Evolutionary conservation across 2,888 invertebrate genomes (phyloP), one percentile per base, ranked within the genome.

Genomic region (Phrixothrix hirtus): DNA sequence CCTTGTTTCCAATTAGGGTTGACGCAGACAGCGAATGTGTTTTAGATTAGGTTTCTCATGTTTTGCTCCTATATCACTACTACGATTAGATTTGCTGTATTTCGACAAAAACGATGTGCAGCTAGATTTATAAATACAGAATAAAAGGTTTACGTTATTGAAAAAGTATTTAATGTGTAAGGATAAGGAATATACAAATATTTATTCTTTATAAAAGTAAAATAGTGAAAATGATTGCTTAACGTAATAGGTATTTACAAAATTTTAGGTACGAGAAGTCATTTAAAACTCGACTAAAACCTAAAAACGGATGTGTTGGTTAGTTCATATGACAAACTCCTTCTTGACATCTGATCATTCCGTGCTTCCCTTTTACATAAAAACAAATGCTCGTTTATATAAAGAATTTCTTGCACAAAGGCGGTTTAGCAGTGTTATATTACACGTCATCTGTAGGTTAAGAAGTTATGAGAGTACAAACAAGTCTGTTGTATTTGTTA

Each of bases 1-100:
- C 4, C 54, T 61, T 62, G 62, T 63, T 59, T 59, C 63, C 56
- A 65, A 64, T 65, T 64, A 64, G 63, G 45, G 52, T 29, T 45
- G 53, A 55, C 59, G 59, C 61, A 56, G 60, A 60, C 58, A n/a
- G 61, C 39, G 55, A 58, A 61, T 61, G 57, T 62, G 62, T 54
- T 57, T 54, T 49, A 55, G 51, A 52, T 55, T 52, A 55, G 26
- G 38, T 55, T 55, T 47, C 56, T 10, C 13, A 9, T 39, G 7
- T 27, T 14, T 15, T 21, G 7, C 4, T 5, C 7, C 7, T 21
- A 21, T 7, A 21, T 21, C 21, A 5, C 21, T 21, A 21, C 7
- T 21, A 21, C 21, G 4, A 7, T 21, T 5, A 21, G 21, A 5
- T 21, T 21, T 7, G 21, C 7, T 21, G 3, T 21, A n/a, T n/a